Base-by-base conservation (phyloP, 2,888 invertebrate species). In the Amblyjoppa fuscipennis region DNA sequence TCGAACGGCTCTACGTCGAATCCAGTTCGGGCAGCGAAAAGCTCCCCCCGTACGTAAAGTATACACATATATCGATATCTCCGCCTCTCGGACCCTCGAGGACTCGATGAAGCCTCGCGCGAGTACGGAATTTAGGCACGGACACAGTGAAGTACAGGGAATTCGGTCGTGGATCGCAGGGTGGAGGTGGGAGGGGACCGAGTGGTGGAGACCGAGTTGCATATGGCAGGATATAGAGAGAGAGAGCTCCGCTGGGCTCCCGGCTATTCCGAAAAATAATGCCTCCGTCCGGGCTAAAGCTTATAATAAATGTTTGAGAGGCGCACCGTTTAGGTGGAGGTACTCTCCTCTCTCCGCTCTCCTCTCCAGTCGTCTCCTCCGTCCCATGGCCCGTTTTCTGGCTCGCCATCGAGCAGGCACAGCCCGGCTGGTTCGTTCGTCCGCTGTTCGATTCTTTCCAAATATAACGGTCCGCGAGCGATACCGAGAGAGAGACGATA, bases 261-360 rank as follows among this genome's bases (percentile, higher is more conserved):
- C 80, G 78, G 81, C 59, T 82, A 76, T 84, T 79, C 71, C 74
- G 83, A 87, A 88, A 89, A 88, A 89, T 88, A 88, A 89, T 88
- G 88, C 87, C 89, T 89, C 83, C 87, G 88, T 77, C 75, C 84
- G 73, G 84, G 87, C 79, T 89, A 89, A 91, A 92, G 93, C 92
- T 92, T 92, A 93, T 93, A 92, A 93, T 92, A 93, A 93, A 93
- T 92, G 91, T 92, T 92, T 89, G 89, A 88, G 89, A 88, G 89
- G 88, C 85, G 79, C 81, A 80, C 80, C 84, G 81, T 87, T 88
- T 88, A 87, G 87, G 78, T 80, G 78, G 70, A 78, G 78, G 45
- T 28, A 56, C 45, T 76, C 45, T 13, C 59, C 41, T 41, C 20
- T 25, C 51, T 56, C 45, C 41, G 45, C 53, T 11, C 85, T 75